Percentiles rank a stretch among this genome's conserved stretches.
These are phyloP conservation scores for Phalacrocorax pelagicus DNA, from an alignment of 2,113 vertebrate species.

Conservation along the genomic window DNA sequence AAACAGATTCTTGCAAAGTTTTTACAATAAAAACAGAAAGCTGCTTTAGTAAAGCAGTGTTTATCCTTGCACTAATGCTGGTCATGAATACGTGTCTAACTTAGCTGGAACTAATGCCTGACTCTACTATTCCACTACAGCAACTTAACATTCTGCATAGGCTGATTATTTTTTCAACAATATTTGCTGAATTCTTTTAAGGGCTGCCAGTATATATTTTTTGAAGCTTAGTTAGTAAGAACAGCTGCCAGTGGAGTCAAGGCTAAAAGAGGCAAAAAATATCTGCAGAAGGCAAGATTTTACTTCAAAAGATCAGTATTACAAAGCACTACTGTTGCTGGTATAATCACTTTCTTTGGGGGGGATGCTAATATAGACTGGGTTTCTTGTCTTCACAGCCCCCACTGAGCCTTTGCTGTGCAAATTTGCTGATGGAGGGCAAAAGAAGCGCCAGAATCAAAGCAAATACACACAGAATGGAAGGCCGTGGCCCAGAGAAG, in stretches of 20 bases:
- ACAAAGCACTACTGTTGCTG: conserved; percentile 71
- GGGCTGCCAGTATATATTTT: conserved; percentile 77
- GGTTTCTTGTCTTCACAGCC: conserved; percentile 82
- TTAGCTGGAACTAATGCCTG: conserved; percentile 35
- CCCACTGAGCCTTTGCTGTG: conserved; percentile 97
- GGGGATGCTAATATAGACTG: conserved; percentile 71
- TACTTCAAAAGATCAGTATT: conserved; percentile 75
- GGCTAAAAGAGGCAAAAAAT: conserved; percentile 73
- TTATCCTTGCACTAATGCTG: conserved; percentile 41
- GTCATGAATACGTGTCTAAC: conserved; percentile 35
- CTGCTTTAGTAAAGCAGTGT: conserved; percentile 34
- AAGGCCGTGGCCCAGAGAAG: conserved; percentile 94
- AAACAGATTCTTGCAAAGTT: conserved; percentile 9
- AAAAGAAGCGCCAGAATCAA: conserved; percentile 98
- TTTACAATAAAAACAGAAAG: conserved; percentile 22
- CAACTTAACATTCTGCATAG: conserved; percentile 78
- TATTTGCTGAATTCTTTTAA: conserved; percentile 82
- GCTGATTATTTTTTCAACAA: conserved; percentile 85
- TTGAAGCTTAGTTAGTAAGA: conserved; percentile 71
- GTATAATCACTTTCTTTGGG: conserved; percentile 62
- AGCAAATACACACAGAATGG: conserved; percentile 97
- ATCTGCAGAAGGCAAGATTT: conserved; percentile 72
- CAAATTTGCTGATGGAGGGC: conserved; percentile 97
- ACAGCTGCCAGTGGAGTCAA: conserved; percentile 70
- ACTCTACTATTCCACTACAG: conserved; percentile 72